A percentile compares a stretch with the other conserved stretches of the same genome.
Evolutionary conservation across 2,888 invertebrate species (phyloP).

Genomic region (Trissolcus japonicus): DNA sequence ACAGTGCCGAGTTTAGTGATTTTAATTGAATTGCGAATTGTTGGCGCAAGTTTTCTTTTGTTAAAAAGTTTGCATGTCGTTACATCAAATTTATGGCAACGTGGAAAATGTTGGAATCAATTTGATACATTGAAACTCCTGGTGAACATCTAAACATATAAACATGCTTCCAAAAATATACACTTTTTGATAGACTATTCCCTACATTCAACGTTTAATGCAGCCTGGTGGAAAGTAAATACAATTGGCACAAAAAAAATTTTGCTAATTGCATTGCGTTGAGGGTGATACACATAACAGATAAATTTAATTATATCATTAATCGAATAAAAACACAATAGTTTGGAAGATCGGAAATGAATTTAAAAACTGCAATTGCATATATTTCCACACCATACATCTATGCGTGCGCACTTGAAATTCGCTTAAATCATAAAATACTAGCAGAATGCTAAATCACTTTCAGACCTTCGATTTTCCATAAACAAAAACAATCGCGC

Average conservation of each 20-base stretch:
- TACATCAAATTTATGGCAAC: conserved; percentile 26
- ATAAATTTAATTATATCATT: too few species aligned
- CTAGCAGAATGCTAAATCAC: conserved; percentile 17
- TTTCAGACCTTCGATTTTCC: conserved; percentile 22
- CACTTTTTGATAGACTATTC: too few species aligned
- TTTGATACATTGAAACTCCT: neutral
- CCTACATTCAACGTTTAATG: too few species aligned
- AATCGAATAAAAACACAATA: too few species aligned
- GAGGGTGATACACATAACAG: too few species aligned
- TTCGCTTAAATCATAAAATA: neutral
- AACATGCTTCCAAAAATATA: conserved; percentile 5
- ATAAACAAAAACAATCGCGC: conserved; percentile 18
- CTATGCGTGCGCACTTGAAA: too few species aligned
- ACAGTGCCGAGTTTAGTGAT: conserved; percentile 52
- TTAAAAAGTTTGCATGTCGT: conserved; percentile 47
- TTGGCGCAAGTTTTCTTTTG: conserved; percentile 48
- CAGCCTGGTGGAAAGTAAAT: too few species aligned
- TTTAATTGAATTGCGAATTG: conserved; percentile 55
- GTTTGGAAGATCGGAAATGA: too few species aligned
- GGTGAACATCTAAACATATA: neutral
- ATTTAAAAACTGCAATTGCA: too few species aligned
- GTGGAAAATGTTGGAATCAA: conserved; percentile 26
- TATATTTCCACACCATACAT: too few species aligned
- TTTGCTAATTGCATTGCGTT: too few species aligned
- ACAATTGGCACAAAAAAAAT: too few species aligned